Conservation (phyloP, 2,113 vertebrate genomes). For the Burhinus bistriatus region DNA sequence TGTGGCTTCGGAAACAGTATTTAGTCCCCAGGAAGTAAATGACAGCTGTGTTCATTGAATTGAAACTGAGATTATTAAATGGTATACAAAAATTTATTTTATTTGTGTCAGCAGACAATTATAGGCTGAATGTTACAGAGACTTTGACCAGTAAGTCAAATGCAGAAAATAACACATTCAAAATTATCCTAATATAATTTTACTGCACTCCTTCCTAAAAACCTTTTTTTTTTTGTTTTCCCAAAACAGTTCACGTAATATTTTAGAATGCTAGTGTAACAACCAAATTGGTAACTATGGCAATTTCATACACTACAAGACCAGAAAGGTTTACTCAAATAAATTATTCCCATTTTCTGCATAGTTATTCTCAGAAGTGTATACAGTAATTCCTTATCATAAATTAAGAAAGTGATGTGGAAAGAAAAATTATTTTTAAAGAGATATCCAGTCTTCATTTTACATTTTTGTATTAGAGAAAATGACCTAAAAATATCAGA, state of each 20-base stretch:
- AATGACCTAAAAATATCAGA: neutral
- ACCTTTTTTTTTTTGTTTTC: neutral
- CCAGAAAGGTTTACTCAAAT: neutral
- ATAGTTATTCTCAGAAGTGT: neutral
- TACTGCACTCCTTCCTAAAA: neutral
- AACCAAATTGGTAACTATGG: neutral
- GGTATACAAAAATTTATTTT: neutral
- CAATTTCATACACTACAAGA: neutral
- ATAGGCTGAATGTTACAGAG: neutral
- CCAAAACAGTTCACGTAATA: neutral
- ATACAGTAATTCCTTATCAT: neutral
- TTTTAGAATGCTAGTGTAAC: neutral
- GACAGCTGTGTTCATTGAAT: constrained; percentile 52
- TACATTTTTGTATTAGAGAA: neutral
- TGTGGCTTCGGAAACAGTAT: neutral
- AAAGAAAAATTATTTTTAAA: neutral
- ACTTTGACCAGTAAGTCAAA: neutral
- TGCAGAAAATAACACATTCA: neutral
- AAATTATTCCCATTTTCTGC: neutral
- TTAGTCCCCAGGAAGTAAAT: constrained; percentile 8
- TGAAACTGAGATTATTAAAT: neutral
- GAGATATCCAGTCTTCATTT: neutral
- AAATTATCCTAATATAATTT: neutral
- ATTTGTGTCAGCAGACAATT: neutral
- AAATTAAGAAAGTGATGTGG: neutral